Conservation (phyloP, 2,888 invertebrate genomes). For the Orthonychiurus folsomi region DNA sequence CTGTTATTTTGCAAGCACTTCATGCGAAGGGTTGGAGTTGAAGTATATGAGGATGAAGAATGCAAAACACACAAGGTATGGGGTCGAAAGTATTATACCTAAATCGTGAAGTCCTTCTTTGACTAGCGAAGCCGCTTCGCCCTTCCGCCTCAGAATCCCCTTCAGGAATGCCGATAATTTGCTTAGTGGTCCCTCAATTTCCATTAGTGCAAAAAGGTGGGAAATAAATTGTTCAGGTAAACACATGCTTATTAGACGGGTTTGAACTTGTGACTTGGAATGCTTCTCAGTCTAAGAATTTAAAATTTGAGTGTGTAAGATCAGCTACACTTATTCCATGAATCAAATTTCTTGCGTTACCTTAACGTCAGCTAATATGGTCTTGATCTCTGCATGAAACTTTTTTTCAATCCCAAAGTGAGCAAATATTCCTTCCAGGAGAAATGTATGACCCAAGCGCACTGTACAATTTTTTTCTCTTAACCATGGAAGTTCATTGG, state of each 20-base stretch:
- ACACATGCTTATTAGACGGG: constrained; percentile 57
- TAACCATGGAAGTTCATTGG: constrained; percentile 58
- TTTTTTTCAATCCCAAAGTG: constrained; percentile 68
- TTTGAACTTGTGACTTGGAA: constrained; percentile 62
- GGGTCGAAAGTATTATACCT: too few relatives aligned
- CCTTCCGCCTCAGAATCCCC: constrained; percentile 59
- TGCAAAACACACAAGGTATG: too few relatives aligned
- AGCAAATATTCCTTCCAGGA: constrained; percentile 65
- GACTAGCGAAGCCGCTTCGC: constrained; percentile 57
- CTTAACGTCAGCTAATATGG: constrained; percentile 42
- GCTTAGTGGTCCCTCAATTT: constrained; percentile 55
- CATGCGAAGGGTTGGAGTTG: too few relatives aligned
- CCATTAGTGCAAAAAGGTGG: constrained; percentile 57
- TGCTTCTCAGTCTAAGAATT: constrained; percentile 51
- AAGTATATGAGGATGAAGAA: too few relatives aligned
- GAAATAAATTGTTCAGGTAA: constrained; percentile 59
- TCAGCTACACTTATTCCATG: neutral
- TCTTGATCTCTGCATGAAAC: constrained; percentile 42
- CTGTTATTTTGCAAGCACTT: too few relatives aligned
- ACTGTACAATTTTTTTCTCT: constrained; percentile 59
- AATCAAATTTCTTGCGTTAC: constrained; percentile 31
- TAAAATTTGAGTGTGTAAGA: neutral
- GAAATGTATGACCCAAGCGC: constrained; percentile 67
- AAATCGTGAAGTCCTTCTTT: constrained; percentile 63
- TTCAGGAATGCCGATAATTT: constrained; percentile 56